phyloP scores from a whole-genome alignment of 2,797 vertebrate genomes.

The Apodemus agrarius region DNA sequence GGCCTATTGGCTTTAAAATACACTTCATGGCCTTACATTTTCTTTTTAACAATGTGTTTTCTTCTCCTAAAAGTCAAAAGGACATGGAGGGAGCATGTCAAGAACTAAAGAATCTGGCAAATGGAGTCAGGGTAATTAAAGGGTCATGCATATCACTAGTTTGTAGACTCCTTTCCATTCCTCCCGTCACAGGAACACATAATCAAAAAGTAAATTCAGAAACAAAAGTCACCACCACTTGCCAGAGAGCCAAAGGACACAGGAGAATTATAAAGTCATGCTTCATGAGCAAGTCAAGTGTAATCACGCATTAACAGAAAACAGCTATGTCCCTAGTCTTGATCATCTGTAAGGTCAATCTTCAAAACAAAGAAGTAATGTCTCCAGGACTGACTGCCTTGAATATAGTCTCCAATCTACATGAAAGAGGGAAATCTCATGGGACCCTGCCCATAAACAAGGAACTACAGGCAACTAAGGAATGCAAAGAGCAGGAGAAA shows the following conservation, averaged over 20 bases:
- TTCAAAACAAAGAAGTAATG: constrained; percentile 59
- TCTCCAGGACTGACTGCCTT: constrained; percentile 35
- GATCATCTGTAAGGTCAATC: constrained; percentile 30
- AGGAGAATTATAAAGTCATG: constrained; percentile 34
- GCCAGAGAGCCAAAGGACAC: constrained; percentile 49
- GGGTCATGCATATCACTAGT: background rate
- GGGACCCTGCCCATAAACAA: background rate
- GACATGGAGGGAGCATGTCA: background rate
- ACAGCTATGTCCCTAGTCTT: constrained; percentile 35
- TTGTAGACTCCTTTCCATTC: constrained; percentile 36
- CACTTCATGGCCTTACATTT: constrained; percentile 35
- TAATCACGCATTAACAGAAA: constrained; percentile 61
- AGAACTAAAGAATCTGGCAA: constrained; percentile 48
- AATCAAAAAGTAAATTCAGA: constrained; percentile 62
- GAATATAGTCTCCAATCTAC: constrained; percentile 45
- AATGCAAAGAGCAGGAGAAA: background rate
- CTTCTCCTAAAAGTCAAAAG: constrained; percentile 60
- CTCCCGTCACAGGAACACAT: constrained; percentile 1
- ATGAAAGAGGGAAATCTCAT: background rate
- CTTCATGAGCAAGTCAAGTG: constrained; percentile 47
- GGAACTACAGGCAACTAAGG: background rate
- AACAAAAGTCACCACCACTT: constrained; percentile 52
- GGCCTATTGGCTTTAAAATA: constrained; percentile 54
- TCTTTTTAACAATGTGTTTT: constrained; percentile 35
- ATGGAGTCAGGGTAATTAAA: constrained; percentile 51